A percentile compares a stretch with the other conserved stretches of the same genome.
Evolutionary conservation across 2,888 invertebrate species (phyloP).

Genomic region (Ptilodon capucinus): DNA sequence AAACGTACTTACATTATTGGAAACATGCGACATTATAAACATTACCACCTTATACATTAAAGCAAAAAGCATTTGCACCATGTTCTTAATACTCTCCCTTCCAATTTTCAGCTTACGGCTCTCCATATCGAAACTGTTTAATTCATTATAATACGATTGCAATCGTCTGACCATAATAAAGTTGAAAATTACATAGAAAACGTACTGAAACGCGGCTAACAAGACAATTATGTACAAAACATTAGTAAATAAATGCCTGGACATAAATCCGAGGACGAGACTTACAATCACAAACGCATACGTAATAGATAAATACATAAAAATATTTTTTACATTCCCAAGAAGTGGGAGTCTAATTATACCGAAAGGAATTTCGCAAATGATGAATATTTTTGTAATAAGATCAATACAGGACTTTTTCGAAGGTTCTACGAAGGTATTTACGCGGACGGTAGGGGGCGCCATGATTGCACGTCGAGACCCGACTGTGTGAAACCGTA

Average conservation of each 20-base stretch:
- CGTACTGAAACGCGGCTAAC: conserved; percentile 24
- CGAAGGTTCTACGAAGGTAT: conserved; percentile 49
- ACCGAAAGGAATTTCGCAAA: conserved; percentile 39
- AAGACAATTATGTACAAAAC: too few relatives aligned
- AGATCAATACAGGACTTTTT: conserved; percentile 41
- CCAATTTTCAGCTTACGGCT: conserved; percentile 45
- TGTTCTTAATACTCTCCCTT: conserved; percentile 38
- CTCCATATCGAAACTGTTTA: conserved; percentile 50
- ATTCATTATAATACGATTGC: conserved; percentile 41
- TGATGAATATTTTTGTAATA: conserved; percentile 46
- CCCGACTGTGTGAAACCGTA: not conserved
- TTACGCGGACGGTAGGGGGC: conserved; percentile 43
- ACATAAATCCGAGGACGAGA: conserved; percentile 5
- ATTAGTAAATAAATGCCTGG: not conserved
- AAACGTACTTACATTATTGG: conserved; percentile 5
- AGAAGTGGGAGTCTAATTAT: conserved; percentile 43
- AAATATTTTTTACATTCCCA: conserved; percentile 23
- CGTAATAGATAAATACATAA: conserved; percentile 23
- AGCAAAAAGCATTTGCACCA: conserved; percentile 29
- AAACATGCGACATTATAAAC: conserved; percentile 14
- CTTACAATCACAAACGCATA: conserved; percentile 26
- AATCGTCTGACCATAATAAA: conserved; percentile 40
- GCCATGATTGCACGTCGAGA: conserved; percentile 30
- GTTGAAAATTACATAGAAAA: conserved; percentile 34
- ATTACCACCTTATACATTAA: conserved; percentile 22